Conservation (phyloP, 2,888 invertebrate species). For the Schizaphis graminum region DNA sequence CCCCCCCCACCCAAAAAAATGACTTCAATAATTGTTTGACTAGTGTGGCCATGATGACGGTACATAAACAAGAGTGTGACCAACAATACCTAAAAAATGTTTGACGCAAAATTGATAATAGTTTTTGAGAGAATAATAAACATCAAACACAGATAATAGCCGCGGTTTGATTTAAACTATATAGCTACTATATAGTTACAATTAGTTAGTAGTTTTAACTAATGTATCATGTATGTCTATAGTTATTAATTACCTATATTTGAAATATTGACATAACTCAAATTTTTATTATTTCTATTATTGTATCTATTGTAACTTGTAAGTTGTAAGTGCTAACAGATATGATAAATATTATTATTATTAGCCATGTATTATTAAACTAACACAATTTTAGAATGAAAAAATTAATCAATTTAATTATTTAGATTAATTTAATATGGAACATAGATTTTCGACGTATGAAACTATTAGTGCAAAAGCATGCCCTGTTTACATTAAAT, state of each 20-base stretch:
- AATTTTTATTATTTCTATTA: background rate
- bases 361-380: background rate
- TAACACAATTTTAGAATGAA: no score
- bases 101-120: background rate
- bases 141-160: background rate
- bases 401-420: background rate
- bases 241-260: background rate
- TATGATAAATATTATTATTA: background rate
- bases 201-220: background rate
- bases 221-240: background rate
- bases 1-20: no score
- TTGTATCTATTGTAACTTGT: background rate
- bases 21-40: background rate
- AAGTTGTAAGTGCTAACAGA: background rate
- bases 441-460: slow-evolving; percentile 29
- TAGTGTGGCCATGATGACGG: background rate
- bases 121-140: background rate
- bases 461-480: slow-evolving; percentile 33
- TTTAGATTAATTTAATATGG: slow-evolving; percentile 27
- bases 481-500: slow-evolving; percentile 47
- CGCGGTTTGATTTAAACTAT: slow-evolving; percentile 23
- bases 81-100: background rate
- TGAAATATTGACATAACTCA: background rate
- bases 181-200: no score
- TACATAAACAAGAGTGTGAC: background rate